A percentile compares a stretch with the other conserved stretches of the same genome.
Evolutionary conservation across 2,888 invertebrate species (phyloP).

Genomic region (Hecatera dysodea): DNA sequence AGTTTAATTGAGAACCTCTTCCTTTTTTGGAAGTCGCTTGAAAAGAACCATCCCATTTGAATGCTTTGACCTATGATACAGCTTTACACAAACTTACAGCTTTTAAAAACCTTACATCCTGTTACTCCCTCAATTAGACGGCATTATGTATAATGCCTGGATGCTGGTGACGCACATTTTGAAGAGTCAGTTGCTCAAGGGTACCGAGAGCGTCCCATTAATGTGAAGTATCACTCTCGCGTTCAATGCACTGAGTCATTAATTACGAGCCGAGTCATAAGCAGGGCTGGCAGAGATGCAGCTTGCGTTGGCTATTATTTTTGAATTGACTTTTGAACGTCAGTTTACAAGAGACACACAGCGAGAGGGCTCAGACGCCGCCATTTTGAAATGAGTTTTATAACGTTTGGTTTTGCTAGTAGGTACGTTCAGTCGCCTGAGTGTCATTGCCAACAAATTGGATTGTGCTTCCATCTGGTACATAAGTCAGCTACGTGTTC

Average conservation of each 20-base stretch:
- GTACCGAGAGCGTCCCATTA: constrained; percentile 27
- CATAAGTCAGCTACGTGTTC: no score
- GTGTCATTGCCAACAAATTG: no score
- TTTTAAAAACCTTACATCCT: neutral
- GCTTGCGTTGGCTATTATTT: neutral
- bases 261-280: constrained; percentile 52
- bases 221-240: constrained; percentile 53
- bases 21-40: no score
- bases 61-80: neutral
- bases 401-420: no score
- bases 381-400: no score
- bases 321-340: neutral
- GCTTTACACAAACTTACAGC: neutral
- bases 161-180: constrained; percentile 20
- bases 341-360: neutral
- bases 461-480: no score
- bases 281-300: constrained; percentile 44
- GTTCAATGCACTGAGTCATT: constrained; percentile 47
- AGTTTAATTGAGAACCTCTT: no score
- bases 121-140: constrained; percentile 28
- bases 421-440: no score
- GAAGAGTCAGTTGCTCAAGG: neutral
- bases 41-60: no score
- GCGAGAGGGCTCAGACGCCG: no score
- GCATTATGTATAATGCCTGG: constrained; percentile 7